A percentile compares a stretch with the other conserved stretches of the same genome.
Conservation (phyloP, 1,140 invertebrate genomes). For the Coelopa frigida region DNA sequence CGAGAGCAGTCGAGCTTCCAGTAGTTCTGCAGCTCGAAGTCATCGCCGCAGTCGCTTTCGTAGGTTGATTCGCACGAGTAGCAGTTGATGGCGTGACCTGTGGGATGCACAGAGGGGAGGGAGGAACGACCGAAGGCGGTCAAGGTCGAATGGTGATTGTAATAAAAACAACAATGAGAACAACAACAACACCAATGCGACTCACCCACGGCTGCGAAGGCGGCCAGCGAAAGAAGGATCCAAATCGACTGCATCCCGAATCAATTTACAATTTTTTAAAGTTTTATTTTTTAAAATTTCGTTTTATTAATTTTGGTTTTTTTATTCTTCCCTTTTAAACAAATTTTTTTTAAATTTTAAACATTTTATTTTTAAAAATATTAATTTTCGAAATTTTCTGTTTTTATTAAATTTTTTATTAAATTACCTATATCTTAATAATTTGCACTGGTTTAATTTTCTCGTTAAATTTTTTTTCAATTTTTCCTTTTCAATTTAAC, state of each 20-base stretch:
- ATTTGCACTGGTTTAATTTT: neutral
- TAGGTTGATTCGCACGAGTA: conserved; percentile 38
- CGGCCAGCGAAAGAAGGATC: neutral
- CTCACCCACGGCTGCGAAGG: neutral
- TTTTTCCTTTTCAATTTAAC: neutral
- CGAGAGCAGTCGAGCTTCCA: conserved; percentile 37
- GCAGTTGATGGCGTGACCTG: conserved; percentile 36
- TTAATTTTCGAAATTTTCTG: conserved; percentile 4
- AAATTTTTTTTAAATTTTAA: neutral
- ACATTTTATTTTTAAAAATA: conserved; percentile 1
- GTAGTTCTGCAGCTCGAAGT: conserved; percentile 33
- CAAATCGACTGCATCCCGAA: neutral
- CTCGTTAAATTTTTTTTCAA: neutral
- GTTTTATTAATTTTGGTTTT: neutral
- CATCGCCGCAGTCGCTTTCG: conserved; percentile 29
- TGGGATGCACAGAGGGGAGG: neutral
- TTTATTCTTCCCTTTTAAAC: neutral
- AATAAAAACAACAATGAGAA: too few species aligned
- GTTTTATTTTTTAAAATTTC: neutral
- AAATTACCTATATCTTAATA: too few species aligned
- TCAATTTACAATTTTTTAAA: neutral
- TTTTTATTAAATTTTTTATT: too few species aligned
- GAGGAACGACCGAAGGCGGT: too few species aligned
- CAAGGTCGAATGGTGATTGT: too few species aligned
- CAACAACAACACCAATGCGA: too few species aligned